Evolutionary conservation across 2,797 vertebrate species (phyloP), one percentile per base, ranked within the genome.

Genomic region (Enteromius anoplus): DNA sequence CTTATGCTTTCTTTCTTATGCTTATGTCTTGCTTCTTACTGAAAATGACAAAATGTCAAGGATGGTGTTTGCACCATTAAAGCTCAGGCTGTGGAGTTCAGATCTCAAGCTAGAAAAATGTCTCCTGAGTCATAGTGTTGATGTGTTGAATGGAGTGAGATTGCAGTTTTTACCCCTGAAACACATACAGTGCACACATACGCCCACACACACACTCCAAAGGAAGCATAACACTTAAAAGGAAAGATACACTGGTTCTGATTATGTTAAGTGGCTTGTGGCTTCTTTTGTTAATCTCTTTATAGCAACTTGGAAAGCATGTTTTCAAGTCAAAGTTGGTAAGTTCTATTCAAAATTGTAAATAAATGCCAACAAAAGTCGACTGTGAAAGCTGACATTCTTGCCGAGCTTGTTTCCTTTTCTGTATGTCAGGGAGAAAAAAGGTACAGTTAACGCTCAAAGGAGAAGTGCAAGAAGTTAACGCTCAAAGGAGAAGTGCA

Each of bases 401-500:
- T 65, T 73, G 53, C 14, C 49, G 23, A 72, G 55, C 69, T 72
- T 72, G 79, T 47, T 81, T 71, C 17, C 19, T 51, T 69, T 8
- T 42, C 5, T 47, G 23, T 47, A 49, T 53, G 10, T 17, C 14
- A 26, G 47, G 12, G 70, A n/a, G 55, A 66, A 75, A 82, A 53
- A 12, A 19, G 45, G 71, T 19, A 19, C 29, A 71, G 26, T 26
- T 26, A 26, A 26, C 26, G 26, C 26, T 26, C 26, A 26, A 26
- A 26, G 26, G 26, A 26, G 26, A 26, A 26, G 26, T 26, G 26
- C 26, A 26, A 26, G 26, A 26, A 26, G 47, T 40, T 70, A 70
- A 70, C 51, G 80, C 87, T 91, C 89, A 91, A 88, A 89, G 80
- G 83, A 79, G 87, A 91, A 91, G 86, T 89, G 81, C 77, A 26